Evolutionary conservation across 30 jellyfish, hydroid and myxozoan genomes (phyloP).

Genomic region (Sanderia malayensis): DNA sequence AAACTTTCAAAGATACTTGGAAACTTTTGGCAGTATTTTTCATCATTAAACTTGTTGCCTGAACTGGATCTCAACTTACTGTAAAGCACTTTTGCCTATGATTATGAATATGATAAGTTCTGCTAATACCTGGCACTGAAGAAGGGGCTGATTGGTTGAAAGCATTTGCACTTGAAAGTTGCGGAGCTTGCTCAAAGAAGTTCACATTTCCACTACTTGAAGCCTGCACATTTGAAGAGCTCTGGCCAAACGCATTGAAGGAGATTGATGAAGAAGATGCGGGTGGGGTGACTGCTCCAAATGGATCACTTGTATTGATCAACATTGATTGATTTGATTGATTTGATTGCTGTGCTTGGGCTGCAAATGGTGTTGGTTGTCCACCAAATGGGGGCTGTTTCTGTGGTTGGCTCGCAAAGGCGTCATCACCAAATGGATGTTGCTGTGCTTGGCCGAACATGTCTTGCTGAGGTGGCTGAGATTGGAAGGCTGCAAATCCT

Average conservation of each 20-base stretch:
- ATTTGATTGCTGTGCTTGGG: background rate
- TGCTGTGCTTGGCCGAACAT: conserved; percentile 3
- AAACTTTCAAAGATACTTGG: no score
- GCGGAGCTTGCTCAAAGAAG: conserved; percentile 10
- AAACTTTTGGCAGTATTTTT: no score
- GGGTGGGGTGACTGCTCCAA: conserved; percentile 41
- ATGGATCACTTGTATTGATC: conserved; percentile 20
- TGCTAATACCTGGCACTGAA: no score
- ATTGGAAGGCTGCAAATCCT: conserved; percentile 54
- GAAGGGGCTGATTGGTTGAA: conserved; percentile 24
- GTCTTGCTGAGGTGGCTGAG: conserved; percentile 22
- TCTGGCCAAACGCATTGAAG: conserved; percentile 54
- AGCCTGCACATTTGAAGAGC: conserved; percentile 9
- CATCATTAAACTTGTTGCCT: no score
- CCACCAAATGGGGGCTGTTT: conserved; percentile 36
- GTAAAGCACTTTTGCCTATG: no score
- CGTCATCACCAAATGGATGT: background rate
- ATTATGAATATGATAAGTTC: no score
- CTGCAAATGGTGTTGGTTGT: conserved; percentile 43
- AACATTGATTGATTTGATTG: background rate
- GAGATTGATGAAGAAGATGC: conserved; percentile 39
- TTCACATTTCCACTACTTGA: conserved; percentile 16
- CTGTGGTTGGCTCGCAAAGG: background rate
- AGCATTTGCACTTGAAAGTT: conserved; percentile 4
- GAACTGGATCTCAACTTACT: no score